A percentile compares a stretch with the other conserved stretches of the same genome.
Evolutionary conservation across 1,140 invertebrate species (phyloP).

Genomic region (Kradibia gibbosae): DNA sequence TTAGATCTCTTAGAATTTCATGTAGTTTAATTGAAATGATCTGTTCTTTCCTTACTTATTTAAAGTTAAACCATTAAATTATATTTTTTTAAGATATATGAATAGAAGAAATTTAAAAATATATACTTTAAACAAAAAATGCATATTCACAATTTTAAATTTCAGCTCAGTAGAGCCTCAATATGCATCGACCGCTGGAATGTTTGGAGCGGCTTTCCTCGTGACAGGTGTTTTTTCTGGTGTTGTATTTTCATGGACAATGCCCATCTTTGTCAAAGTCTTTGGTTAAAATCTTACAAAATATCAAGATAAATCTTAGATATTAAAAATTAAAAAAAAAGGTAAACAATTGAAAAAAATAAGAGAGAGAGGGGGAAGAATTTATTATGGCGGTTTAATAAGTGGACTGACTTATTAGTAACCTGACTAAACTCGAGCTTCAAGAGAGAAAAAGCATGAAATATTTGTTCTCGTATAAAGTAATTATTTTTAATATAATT

Average conservation of each 20-base stretch:
- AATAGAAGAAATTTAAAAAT: background rate
- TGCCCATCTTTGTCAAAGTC: conserved; percentile 76
- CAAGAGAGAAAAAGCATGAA: conserved; percentile 27
- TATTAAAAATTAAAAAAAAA: conserved; percentile 24
- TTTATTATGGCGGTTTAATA: background rate
- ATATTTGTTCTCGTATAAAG: conserved; percentile 34
- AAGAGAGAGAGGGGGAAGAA: background rate
- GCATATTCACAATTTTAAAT: conserved; percentile 43
- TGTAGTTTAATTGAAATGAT: too few species aligned
- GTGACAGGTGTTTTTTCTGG: conserved; percentile 92
- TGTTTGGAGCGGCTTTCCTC: conserved; percentile 93
- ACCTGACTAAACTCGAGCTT: conserved; percentile 46
- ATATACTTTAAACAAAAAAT: background rate
- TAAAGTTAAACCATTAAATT: too few species aligned
- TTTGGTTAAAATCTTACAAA: conserved; percentile 53
- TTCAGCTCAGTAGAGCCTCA: conserved; percentile 87
- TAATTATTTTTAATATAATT: conserved; percentile 47
- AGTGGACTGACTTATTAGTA: background rate
- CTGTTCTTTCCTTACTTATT: too few species aligned
- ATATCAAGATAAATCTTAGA: background rate
- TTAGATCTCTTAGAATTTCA: too few species aligned
- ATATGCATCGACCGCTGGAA: conserved; percentile 90
- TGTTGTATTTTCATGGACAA: conserved; percentile 82
- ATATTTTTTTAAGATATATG: too few species aligned
- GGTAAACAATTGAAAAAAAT: conserved; percentile 3